phyloP scores from a whole-genome alignment of 1,140 invertebrate species.

The Lineus longissimus region DNA sequence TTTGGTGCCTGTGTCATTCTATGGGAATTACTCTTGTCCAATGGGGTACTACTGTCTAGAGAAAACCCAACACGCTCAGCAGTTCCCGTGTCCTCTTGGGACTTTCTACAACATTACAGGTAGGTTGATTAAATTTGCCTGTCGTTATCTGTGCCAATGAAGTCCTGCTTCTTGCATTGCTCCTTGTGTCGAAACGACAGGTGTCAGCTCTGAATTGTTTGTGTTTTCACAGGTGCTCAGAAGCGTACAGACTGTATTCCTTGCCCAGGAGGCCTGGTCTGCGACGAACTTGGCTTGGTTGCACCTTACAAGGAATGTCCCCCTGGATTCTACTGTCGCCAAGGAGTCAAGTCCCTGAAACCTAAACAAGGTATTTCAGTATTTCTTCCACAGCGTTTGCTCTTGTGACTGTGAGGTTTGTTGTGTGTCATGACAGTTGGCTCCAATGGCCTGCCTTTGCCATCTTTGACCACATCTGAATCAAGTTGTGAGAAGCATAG shows the following conservation, averaged over 20 bases:
- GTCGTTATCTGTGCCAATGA: no score
- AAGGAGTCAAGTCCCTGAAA: constrained; percentile 20
- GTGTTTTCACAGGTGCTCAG: no score
- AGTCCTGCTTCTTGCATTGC: no score
- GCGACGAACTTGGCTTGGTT: constrained; percentile 40
- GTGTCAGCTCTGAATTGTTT: no score
- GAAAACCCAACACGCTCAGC: constrained; percentile 30
- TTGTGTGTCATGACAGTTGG: no score
- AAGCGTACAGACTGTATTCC: constrained; percentile 27
- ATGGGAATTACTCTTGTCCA: constrained; percentile 31
- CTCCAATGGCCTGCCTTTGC: no score
- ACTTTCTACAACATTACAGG: constrained; percentile 44
- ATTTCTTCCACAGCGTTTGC: no score
- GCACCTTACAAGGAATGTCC: constrained; percentile 38
- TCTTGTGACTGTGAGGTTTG: no score
- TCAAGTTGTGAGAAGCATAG: no score
- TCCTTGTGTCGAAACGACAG: no score
- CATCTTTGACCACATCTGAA: no score
- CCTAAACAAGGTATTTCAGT: no score
- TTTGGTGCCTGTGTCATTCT: constrained; percentile 29
- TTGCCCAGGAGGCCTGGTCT: constrained; percentile 44
- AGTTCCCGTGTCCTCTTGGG: constrained; percentile 34
- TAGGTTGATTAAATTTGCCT: constrained; percentile 5
- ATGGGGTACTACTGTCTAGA: constrained; percentile 42
- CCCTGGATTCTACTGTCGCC: constrained; percentile 44